Conservation (phyloP, 2,113 vertebrate species). For the Hoplias malabaricus region DNA sequence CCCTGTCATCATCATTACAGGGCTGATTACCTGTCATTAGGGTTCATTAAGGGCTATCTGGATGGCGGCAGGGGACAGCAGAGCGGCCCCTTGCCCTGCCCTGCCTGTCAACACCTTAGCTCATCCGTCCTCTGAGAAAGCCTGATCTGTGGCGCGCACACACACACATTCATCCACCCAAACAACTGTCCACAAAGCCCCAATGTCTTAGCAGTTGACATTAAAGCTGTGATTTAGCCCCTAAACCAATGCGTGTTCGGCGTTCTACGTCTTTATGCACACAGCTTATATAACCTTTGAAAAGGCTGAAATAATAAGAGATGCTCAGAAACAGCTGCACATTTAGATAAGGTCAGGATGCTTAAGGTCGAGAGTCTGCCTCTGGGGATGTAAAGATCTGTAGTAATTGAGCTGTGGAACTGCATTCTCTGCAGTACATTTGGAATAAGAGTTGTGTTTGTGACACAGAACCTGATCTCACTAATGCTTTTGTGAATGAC, state of each 20-base stretch:
- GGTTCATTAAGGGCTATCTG: constrained; percentile 73
- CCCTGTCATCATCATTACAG: constrained; percentile 67
- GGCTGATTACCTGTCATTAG: constrained; percentile 74
- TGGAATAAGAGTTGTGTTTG: too few relatives aligned
- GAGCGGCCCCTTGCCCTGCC: constrained; percentile 40
- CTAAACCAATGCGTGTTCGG: not conserved
- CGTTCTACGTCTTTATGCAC: not conserved
- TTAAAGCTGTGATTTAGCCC: not conserved
- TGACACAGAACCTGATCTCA: too few relatives aligned
- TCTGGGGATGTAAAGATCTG: too few relatives aligned
- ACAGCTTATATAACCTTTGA: too few relatives aligned
- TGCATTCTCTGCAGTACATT: too few relatives aligned
- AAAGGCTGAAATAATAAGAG: too few relatives aligned
- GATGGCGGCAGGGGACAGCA: constrained; percentile 62
- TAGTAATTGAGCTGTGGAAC: too few relatives aligned
- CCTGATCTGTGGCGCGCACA: not conserved
- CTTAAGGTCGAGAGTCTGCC: too few relatives aligned
- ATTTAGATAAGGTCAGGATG: too few relatives aligned
- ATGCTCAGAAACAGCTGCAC: too few relatives aligned
- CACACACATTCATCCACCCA: not conserved
- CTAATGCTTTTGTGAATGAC: too few relatives aligned
- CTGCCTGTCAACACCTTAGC: constrained; percentile 60
- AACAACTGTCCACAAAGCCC: not conserved
- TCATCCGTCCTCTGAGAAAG: constrained; percentile 22
- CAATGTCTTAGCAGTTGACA: not conserved